Evolutionary conservation across 2,888 invertebrate species (phyloP).

Genomic region (Acanthosepion lycidas): DNA sequence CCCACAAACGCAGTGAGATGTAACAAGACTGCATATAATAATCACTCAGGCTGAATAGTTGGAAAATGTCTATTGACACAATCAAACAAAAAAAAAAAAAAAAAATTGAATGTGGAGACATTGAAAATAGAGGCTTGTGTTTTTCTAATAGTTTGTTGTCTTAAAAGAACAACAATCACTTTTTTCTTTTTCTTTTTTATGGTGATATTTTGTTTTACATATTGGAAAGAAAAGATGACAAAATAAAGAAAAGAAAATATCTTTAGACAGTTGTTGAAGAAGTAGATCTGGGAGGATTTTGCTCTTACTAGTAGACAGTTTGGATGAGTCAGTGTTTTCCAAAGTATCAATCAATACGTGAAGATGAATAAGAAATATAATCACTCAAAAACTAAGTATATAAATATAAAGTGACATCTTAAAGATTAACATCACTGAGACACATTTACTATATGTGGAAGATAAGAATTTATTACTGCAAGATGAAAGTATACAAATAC

Average conservation of each 20-base stretch:
- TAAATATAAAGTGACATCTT: too few relatives aligned
- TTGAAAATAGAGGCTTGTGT: not conserved
- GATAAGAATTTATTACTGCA: too few relatives aligned
- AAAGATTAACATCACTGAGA: too few relatives aligned
- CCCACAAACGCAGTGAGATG: not conserved
- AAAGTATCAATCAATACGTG: not conserved
- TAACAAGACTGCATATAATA: not conserved
- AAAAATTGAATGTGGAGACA: not conserved
- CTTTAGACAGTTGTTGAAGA: not conserved
- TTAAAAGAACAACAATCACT: not conserved
- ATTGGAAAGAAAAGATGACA: not conserved
- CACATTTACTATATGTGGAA: too few relatives aligned
- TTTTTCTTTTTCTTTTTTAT: not conserved
- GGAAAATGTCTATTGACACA: not conserved
- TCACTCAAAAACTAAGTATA: not conserved
- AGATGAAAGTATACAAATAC: too few relatives aligned
- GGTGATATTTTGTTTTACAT: not conserved
- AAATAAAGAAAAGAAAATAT: not conserved
- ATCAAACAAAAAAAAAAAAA: not conserved
- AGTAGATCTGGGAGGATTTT: not conserved
- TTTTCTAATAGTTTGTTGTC: not conserved
- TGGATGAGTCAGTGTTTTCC: not conserved
- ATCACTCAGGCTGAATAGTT: not conserved
- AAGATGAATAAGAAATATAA: not conserved
- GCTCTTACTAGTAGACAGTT: not conserved